These are phyloP conservation scores for Rhopalosiphum nymphaeae DNA, from an alignment of 2,888 invertebrate genomes.

Conservation along the genomic window DNA sequence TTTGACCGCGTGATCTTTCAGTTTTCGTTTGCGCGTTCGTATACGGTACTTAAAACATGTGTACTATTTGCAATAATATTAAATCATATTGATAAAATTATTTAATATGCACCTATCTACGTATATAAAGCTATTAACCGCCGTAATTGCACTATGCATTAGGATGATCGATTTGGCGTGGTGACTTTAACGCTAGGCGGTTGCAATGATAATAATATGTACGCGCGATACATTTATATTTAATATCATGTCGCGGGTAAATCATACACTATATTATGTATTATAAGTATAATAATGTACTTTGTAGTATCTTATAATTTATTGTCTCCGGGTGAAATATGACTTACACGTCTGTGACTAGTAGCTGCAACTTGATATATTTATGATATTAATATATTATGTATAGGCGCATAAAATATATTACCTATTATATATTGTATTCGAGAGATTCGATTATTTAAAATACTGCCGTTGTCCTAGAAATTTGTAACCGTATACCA, in stretches of 20 bases:
- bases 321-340: not conserved
- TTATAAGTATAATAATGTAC: not conserved
- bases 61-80: not conserved
- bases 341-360: not conserved
- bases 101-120: not conserved
- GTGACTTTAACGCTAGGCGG: not conserved
- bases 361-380: not conserved
- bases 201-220: not conserved
- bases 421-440: not conserved
- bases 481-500: slow-evolving; percentile 13
- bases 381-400: not conserved
- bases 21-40: not conserved
- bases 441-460: not conserved
- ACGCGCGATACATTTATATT: not conserved
- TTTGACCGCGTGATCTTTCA: not conserved
- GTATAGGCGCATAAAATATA: not conserved
- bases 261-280: not conserved
- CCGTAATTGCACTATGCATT: not conserved
- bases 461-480: not conserved
- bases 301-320: not conserved
- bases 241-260: not conserved
- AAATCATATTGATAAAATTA: not conserved
- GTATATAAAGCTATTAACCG: not conserved
- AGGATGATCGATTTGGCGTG: not conserved
- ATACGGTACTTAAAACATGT: not conserved